Base-by-base conservation (phyloP, 2,888 invertebrate genomes). In the Gnatocerus cornutus region DNA sequence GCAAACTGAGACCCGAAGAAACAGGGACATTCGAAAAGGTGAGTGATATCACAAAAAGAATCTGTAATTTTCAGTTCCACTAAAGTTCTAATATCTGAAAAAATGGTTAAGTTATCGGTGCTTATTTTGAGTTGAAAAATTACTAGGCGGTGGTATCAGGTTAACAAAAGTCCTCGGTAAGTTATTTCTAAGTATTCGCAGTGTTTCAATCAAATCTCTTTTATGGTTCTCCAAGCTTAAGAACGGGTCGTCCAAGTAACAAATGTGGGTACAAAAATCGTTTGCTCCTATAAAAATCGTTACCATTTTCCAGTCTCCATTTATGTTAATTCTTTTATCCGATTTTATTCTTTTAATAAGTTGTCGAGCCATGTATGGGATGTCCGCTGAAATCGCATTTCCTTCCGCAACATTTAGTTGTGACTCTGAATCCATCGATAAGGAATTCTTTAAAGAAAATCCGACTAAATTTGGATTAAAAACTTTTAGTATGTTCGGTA, bases 281-380 rank as follows among this genome's bases (percentile, higher is more conserved):
- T 91, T 91, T 30, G 86, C 81, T 12, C 90, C 90, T 43, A 91
- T 88, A 77, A 90, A 84, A 6, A 90, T 66, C 0, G 88, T 88
- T 7, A 91, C 81, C 39, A 90, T 75, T 88, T 93, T 93, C 92
- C 93, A 93, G 76, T 92, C 89, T 7, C 86, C 87, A 0, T 85
- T 81, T 29, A 89, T 71, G 70, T 91, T 85, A 1, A 90, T 87
- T 46, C 86, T 81, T 6, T 85, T 83, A 82, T 90, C 88, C 4
- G 79, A 82, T 69, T 83, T 84, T 55, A 91, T 87, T 64, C 88
- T 85, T 63, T 85, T 85, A 0, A 90, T 82, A 45, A 91, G 77
- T 45, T 86, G 82, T 69, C 85, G 83, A 0, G 89, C 87, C 88
- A 90, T 89, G 59, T 86, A 87, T 0, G 88, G 87, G 76, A 88